Percentiles rank a stretch among this genome's conserved stretches.
phyloP scores from a whole-genome alignment of 1,140 invertebrate genomes.

The Micrasema longulum region DNA sequence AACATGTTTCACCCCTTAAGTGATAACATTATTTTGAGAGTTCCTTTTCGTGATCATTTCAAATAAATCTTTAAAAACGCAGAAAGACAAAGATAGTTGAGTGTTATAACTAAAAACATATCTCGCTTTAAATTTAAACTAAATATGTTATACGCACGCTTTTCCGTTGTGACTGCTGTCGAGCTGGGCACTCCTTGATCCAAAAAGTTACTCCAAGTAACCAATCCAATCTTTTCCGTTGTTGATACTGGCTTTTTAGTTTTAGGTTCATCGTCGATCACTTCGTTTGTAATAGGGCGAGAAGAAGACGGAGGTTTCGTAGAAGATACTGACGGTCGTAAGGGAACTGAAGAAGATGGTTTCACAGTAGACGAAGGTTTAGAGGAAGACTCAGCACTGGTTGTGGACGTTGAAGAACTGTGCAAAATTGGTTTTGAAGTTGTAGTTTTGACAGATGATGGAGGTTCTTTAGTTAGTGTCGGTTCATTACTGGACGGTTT shows the following conservation, averaged over 20 bases:
- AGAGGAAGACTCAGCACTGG: conserved; percentile 40
- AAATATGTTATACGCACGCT: conserved; percentile 25
- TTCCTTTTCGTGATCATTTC: too few relatives aligned
- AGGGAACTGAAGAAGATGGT: conserved; percentile 13
- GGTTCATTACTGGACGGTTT: conserved; percentile 52
- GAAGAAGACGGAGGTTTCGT: conserved; percentile 26
- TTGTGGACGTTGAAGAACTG: conserved; percentile 9
- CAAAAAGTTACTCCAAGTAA: conserved; percentile 73
- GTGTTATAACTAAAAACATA: too few relatives aligned
- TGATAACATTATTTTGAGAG: too few relatives aligned
- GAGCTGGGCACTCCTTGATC: conserved; percentile 62
- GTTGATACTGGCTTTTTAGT: conserved; percentile 55
- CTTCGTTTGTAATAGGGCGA: conserved; percentile 43
- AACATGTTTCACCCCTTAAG: too few relatives aligned
- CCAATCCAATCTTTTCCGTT: conserved; percentile 62
- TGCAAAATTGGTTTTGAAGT: conserved; percentile 46
- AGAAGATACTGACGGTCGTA: neutral
- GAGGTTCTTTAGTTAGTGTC: conserved; percentile 55
- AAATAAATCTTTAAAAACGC: too few relatives aligned
- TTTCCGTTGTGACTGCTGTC: conserved; percentile 49
- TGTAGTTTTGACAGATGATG: conserved; percentile 46
- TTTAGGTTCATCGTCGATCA: conserved; percentile 37
- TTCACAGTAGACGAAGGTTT: conserved; percentile 47
- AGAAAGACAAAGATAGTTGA: too few relatives aligned
- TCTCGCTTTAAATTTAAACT: too few relatives aligned